A percentile compares a stretch with the other conserved stretches of the same genome.
Evolutionary conservation across 2,888 invertebrate genomes (phyloP).

Genomic region (Aelia acuminata): DNA sequence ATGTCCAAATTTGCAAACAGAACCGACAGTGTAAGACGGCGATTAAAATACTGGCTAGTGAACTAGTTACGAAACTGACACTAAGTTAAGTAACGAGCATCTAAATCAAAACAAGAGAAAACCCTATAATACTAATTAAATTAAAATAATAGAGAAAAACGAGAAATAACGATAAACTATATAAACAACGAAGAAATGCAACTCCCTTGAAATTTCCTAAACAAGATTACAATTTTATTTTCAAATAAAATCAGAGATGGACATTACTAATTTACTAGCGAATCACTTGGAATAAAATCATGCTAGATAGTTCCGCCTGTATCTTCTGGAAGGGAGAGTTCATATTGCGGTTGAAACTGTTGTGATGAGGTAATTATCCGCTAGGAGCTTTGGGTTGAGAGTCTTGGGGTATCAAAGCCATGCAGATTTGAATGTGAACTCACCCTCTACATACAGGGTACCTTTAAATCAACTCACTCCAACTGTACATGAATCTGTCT

Average conservation of each 20-base stretch:
- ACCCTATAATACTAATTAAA: too few species aligned
- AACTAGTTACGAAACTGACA: too few species aligned
- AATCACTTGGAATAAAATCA: background rate
- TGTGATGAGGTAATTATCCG: slow-evolving; percentile 34
- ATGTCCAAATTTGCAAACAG: too few species aligned
- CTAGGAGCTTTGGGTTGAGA: slow-evolving; percentile 10
- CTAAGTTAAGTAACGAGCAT: too few species aligned
- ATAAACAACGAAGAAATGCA: too few species aligned
- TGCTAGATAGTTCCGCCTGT: background rate
- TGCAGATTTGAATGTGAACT: slow-evolving; percentile 35
- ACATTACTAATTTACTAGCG: background rate
- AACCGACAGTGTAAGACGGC: too few species aligned
- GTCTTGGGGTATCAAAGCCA: slow-evolving; percentile 37
- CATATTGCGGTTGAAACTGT: slow-evolving; percentile 20
- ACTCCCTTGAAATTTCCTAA: too few species aligned
- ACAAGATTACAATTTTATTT: background rate
- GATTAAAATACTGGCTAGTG: too few species aligned
- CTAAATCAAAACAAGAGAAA: too few species aligned
- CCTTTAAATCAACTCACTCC: background rate
- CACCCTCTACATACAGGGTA: background rate
- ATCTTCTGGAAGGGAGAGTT: background rate
- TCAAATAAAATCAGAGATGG: background rate
- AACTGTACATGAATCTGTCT: background rate
- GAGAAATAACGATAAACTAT: too few species aligned
- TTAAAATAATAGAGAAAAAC: too few species aligned